A percentile compares a stretch with the other conserved stretches of the same genome.
Conservation (phyloP, 2,888 invertebrate genomes). For the Polydrusus tereticollis region DNA sequence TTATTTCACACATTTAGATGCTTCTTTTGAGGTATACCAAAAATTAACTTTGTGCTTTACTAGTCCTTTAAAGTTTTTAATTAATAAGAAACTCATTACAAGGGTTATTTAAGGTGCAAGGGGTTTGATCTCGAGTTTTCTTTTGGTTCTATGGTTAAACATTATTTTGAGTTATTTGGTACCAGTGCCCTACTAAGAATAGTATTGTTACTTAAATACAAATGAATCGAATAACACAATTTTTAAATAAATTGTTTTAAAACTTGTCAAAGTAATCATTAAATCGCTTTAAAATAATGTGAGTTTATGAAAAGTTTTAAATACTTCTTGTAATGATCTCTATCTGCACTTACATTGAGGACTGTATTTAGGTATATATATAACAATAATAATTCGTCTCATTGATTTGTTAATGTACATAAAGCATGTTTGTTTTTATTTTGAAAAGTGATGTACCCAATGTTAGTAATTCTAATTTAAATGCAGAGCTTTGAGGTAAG, state of each 20-base stretch:
- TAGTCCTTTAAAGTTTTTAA: not conserved
- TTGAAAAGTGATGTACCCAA: constrained; percentile 3
- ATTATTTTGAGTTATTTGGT: too few species aligned
- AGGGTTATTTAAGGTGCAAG: not conserved
- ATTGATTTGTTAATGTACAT: constrained; percentile 2
- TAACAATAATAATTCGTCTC: not conserved
- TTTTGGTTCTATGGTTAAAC: too few species aligned
- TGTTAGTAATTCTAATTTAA: constrained; percentile 7
- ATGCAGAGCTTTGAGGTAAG: constrained; percentile 15
- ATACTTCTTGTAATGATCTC: not conserved
- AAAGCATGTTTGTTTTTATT: not conserved
- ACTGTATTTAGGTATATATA: not conserved
- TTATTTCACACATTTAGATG: not conserved
- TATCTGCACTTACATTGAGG: not conserved
- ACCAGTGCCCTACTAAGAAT: too few species aligned
- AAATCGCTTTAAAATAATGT: too few species aligned
- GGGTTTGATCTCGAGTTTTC: too few species aligned
- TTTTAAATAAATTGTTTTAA: too few species aligned
- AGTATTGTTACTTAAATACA: too few species aligned
- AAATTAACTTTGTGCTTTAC: constrained; percentile 10
- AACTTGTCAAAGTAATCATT: too few species aligned
- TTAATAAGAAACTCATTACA: not conserved
- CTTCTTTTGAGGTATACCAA: constrained; percentile 3
- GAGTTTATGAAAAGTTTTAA: too few species aligned
- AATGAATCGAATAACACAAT: too few species aligned